Base-by-base conservation (phyloP, 2,797 vertebrate genomes). In the Brachyalestes nurse region DNA sequence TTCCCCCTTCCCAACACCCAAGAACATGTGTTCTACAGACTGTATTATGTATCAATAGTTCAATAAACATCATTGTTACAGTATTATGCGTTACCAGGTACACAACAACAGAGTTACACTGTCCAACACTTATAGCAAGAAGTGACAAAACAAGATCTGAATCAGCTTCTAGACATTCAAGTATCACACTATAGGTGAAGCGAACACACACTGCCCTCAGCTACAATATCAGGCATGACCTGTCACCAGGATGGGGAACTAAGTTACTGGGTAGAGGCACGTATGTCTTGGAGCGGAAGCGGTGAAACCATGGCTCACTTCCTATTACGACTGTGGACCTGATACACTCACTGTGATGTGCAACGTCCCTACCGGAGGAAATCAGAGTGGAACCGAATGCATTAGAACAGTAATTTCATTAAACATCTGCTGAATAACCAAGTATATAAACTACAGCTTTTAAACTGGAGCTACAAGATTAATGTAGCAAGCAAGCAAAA, bases 271-370 rank as follows among this genome's bases (percentile, higher is more conserved):
- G 66, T 21, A 58, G 70, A 49, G 25, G 23, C 75, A 49, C 42
- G 23, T 40, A 57, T 72, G 72, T 82, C 49, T 67, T n/a, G 28
- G 12, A 66, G 40, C 49, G 69, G 61, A 78, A 60, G 81, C 75
- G 72, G 70, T 65, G 75, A 78, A 82, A 82, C 23, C n/a, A 23
- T 51, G 64, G 65, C 14, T 60, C 65, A 77, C 67, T 82, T 82
- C 80, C 80, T 82, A 21, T 77, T 77, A 45, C 45, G 17, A 28
- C 45, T 0, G 21, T 51, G 66, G 51, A 75, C 64, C 34, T 62
- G 60, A 65, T 5, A 4, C 14, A 23, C 58, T 42, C 25, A 45
- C 13, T 17, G 21, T 71, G 38, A 23, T 51, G 10, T 62, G 40
- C 34, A 6, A 16, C 28, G 17, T 21, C 34, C 58, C 25, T 45